phyloP scores from a whole-genome alignment of 2,113 vertebrate genomes.

The Rhadina sibilatrix region DNA sequence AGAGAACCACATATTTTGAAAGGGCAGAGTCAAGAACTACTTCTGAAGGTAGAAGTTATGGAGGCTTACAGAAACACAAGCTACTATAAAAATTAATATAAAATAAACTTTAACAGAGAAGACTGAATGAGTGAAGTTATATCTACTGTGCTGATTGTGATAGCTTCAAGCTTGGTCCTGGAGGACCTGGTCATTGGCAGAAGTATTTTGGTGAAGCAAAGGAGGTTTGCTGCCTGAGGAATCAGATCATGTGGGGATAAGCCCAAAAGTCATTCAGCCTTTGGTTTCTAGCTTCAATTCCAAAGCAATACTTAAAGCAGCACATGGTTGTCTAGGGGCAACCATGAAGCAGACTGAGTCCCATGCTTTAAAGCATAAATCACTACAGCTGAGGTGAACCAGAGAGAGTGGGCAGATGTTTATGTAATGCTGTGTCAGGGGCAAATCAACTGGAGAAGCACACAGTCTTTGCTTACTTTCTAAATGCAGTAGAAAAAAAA shows the following conservation, averaged over 20 bases:
- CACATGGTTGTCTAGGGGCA: neutral
- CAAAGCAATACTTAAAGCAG: neutral
- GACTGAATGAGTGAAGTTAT: neutral
- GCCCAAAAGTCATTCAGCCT: neutral
- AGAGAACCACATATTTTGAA: neutral
- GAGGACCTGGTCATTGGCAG: neutral
- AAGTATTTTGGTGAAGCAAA: neutral
- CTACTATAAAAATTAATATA: neutral
- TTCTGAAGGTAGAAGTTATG: neutral
- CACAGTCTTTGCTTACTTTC: neutral
- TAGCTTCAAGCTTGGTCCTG: neutral
- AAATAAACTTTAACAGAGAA: neutral
- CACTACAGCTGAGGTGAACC: neutral
- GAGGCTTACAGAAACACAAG: neutral
- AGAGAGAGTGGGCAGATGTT: neutral
- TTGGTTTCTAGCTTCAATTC: neutral
- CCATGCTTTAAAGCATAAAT: neutral
- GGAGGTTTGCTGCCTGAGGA: neutral
- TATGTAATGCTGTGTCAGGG: neutral
- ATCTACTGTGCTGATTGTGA: neutral
- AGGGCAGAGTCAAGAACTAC: neutral
- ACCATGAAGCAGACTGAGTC: neutral
- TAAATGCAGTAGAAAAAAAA: neutral
- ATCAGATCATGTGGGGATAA: neutral
- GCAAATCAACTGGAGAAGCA: neutral